phyloP scores from a whole-genome alignment of 2,113 vertebrate species.

The Nothoprocta perdicaria region DNA sequence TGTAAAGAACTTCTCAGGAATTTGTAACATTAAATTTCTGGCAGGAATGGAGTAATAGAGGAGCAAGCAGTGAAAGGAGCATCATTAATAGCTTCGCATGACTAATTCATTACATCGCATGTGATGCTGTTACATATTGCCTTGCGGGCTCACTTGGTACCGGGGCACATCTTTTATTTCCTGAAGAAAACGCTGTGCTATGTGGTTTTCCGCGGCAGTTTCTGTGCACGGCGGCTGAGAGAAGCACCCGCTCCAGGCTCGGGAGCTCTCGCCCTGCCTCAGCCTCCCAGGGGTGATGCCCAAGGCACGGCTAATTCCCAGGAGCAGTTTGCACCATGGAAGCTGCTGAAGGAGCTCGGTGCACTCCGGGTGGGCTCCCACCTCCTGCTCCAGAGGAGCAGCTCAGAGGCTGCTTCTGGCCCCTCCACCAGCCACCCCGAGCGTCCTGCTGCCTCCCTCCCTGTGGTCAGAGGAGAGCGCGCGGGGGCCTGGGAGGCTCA shows the following conservation, averaged over 20 bases:
- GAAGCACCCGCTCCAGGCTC: not conserved
- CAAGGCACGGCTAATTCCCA: not conserved
- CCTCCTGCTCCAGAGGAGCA: not conserved
- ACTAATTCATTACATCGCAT: conserved; percentile 52
- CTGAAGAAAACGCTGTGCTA: conserved; percentile 20
- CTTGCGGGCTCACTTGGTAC: conserved; percentile 19
- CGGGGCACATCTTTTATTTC: conserved; percentile 25
- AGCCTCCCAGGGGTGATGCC: not conserved
- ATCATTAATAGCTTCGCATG: conserved; percentile 63
- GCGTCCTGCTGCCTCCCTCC: not conserved
- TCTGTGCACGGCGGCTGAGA: not conserved
- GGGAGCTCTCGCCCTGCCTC: not conserved
- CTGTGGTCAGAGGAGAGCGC: not conserved
- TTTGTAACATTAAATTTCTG: conserved; percentile 41
- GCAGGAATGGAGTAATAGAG: conserved; percentile 40
- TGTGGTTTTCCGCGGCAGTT: not conserved
- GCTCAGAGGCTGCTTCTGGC: not conserved
- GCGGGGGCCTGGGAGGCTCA: not conserved
- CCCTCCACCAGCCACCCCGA: not conserved
- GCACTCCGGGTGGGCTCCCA: fast-evolving
- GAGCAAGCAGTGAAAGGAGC: conserved; percentile 1
- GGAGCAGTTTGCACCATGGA: not conserved
- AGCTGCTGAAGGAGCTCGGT: not conserved
- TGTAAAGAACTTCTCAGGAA: conserved; percentile 17
- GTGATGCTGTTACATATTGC: conserved; percentile 34